Evolutionary conservation across 2,113 vertebrate species (phyloP).

Genomic region (Chinchilla lanigera): DNA sequence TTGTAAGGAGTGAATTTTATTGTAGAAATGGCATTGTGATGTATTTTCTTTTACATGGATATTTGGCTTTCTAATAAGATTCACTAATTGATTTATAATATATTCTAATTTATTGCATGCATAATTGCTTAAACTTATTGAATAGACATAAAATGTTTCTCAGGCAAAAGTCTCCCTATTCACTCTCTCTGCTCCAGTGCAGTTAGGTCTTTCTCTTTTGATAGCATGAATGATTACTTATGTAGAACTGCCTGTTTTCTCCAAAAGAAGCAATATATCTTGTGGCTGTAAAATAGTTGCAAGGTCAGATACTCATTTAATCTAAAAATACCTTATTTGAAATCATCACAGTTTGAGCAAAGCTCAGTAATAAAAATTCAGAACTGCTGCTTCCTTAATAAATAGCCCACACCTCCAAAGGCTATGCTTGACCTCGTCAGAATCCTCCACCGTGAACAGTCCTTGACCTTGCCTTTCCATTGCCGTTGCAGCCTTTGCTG

Average conservation of each 20-base stretch:
- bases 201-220: constrained; percentile 17
- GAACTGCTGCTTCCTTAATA: not conserved
- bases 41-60: constrained; percentile 52
- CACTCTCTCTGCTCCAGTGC: not conserved
- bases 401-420: not conserved
- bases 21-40: constrained; percentile 37
- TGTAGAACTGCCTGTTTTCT: constrained; percentile 38
- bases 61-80: constrained; percentile 50
- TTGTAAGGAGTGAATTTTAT: constrained; percentile 50
- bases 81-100: constrained; percentile 73
- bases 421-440: not conserved
- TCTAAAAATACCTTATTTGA: constrained; percentile 67
- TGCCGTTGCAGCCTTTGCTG: not conserved
- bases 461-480: not conserved
- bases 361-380: constrained; percentile 54
- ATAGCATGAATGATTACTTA: constrained; percentile 56
- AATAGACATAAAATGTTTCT: constrained; percentile 53
- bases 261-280: constrained; percentile 54
- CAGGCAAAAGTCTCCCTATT: not conserved
- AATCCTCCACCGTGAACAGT: not conserved
- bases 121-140: constrained; percentile 67
- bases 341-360: constrained; percentile 11
- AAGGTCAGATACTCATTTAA: constrained; percentile 67
- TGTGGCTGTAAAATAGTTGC: constrained; percentile 60
- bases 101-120: constrained; percentile 56